Percentiles rank a stretch among this genome's conserved stretches.
phyloP scores from a whole-genome alignment of 2,888 invertebrate species.

The Oxystoma pomonae region DNA sequence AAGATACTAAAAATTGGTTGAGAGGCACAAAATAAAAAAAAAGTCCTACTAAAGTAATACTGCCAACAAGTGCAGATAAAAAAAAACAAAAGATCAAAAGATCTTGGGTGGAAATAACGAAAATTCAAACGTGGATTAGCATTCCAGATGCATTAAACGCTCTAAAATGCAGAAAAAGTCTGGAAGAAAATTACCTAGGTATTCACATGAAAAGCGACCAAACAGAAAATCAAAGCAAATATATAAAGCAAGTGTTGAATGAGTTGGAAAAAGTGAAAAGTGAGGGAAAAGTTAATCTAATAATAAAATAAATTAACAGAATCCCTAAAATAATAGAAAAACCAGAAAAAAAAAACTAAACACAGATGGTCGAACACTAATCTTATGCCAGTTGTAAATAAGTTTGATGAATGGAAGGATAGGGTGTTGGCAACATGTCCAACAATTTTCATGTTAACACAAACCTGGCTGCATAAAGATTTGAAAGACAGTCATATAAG shows the following conservation, averaged over 20 bases:
- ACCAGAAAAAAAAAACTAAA: not conserved
- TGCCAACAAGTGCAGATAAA: too few relatives aligned
- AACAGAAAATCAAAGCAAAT: not conserved
- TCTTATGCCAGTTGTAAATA: too few relatives aligned
- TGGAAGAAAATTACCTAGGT: not conserved
- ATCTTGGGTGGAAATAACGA: not conserved
- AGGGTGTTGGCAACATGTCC: too few relatives aligned
- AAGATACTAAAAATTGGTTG: too few relatives aligned
- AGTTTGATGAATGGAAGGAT: too few relatives aligned
- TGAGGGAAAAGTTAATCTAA: not conserved
- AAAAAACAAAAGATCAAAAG: too few relatives aligned
- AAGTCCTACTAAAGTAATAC: too few relatives aligned
- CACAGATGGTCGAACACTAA: not conserved
- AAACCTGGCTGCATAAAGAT: too few relatives aligned
- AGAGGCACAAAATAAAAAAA: too few relatives aligned
- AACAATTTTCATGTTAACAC: too few relatives aligned
- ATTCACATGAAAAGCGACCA: not conserved
- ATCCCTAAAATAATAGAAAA: not conserved
- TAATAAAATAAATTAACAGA: not conserved
- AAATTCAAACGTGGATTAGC: not conserved
- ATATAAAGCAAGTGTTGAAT: not conserved
- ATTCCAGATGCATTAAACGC: not conserved
- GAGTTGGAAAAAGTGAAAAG: not conserved
- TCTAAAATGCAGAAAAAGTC: not conserved
- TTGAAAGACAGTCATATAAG: too few relatives aligned